Conservation (phyloP, 1,140 invertebrate species). For the Camponotus vicinus region DNA sequence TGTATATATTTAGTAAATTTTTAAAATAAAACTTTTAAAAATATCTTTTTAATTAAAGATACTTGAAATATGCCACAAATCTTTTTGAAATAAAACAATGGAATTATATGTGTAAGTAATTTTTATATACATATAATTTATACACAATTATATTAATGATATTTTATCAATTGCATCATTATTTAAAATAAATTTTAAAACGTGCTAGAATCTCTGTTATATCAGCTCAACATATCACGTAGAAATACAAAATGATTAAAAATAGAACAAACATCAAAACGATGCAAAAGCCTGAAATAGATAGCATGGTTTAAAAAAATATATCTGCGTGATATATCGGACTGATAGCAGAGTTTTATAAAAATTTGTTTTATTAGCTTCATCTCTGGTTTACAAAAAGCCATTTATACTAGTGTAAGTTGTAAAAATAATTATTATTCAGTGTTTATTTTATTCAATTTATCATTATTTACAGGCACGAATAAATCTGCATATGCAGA, state of each 20-base stretch:
- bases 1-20: not conserved
- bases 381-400: not conserved
- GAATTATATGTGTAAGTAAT: not conserved
- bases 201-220: not conserved
- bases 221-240: not conserved
- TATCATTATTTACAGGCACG: not conserved
- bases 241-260: slow-evolving; percentile 42
- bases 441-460: slow-evolving; percentile 11
- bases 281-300: not conserved
- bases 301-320: slow-evolving; percentile 25
- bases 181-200: slow-evolving; percentile 20
- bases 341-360: slow-evolving; percentile 15
- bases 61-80: not conserved
- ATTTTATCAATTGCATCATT: not conserved
- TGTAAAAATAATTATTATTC: slow-evolving; percentile 9
- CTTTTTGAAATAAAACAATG: not conserved
- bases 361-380: not conserved
- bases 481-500: not conserved
- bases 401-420: not conserved
- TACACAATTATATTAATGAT: slow-evolving; percentile 1
- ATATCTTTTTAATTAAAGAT: slow-evolving; percentile 33
- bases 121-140: not conserved
- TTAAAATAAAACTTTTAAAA: not conserved
- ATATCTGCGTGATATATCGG: not conserved
- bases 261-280: slow-evolving; percentile 26